A percentile compares a stretch with the other conserved stretches of the same genome.
Conservation (phyloP, 2,888 invertebrate genomes). For the Xestoiulus laeticollis region DNA sequence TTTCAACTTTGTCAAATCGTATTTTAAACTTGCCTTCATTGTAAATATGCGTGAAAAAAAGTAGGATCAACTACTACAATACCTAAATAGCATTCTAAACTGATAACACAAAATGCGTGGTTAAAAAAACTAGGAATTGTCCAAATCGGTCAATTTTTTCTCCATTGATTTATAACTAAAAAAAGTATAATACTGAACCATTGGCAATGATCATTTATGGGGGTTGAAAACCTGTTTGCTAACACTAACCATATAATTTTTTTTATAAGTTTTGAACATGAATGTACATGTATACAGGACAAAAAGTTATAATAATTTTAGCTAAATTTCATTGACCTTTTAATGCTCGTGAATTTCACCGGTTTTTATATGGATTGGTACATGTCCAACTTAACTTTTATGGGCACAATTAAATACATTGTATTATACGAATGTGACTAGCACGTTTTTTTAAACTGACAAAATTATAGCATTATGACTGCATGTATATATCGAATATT, state of each 20-base stretch:
- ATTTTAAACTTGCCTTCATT: neutral
- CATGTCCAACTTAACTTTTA: no score
- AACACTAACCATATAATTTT: neutral
- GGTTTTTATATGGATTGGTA: no score
- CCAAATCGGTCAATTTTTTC: constrained; percentile 17
- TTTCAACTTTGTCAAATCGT: neutral
- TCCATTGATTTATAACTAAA: neutral
- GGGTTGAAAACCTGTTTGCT: neutral
- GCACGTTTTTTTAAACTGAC: no score
- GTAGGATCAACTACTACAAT: neutral
- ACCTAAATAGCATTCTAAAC: neutral
- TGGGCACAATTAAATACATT: no score
- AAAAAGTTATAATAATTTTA: neutral
- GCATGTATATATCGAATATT: no score
- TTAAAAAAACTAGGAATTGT: neutral
- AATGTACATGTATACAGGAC: neutral
- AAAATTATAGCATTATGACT: no score
- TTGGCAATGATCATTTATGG: neutral
- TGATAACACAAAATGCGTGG: neutral
- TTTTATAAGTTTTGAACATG: neutral
- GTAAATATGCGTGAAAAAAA: neutral
- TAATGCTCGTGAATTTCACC: neutral
- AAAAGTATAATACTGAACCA: neutral
- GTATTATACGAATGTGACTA: no score
- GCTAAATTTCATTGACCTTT: neutral